These are phyloP conservation scores for Pachycephus smyrnensis DNA, from an alignment of 2,888 invertebrate species.

Conservation along the genomic window DNA sequence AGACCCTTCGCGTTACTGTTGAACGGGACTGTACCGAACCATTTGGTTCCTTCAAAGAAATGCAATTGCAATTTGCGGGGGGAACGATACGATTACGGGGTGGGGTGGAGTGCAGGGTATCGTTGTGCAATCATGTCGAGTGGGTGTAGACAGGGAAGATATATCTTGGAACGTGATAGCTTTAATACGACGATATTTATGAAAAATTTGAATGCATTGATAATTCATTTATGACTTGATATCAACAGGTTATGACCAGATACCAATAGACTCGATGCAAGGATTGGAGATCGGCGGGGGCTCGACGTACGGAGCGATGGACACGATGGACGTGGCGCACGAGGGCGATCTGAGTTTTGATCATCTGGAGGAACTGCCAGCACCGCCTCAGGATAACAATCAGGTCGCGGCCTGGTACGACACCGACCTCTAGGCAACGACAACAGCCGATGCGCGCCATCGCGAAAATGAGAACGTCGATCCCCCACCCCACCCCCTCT, in stretches of 20 bases:
- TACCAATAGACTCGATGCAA: conserved; percentile 97
- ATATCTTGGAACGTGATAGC: not conserved
- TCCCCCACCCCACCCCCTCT: conserved; percentile 16
- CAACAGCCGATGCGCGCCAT: not conserved
- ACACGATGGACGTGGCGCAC: conserved; percentile 86
- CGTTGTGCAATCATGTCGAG: not conserved
- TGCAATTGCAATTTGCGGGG: not conserved
- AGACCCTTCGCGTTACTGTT: not conserved
- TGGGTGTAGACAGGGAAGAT: not conserved
- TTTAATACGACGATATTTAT: not conserved
- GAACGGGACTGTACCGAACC: not conserved
- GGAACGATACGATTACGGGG: not conserved
- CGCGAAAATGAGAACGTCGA: conserved; percentile 22
- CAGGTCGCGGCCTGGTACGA: conserved; percentile 98
- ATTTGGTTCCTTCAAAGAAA: not conserved
- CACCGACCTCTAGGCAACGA: conserved; percentile 83
- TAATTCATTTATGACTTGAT: not conserved
- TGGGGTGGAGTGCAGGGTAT: not conserved
- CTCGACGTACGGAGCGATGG: conserved; percentile 83
- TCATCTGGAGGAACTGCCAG: conserved; percentile 79
- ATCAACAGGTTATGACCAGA: conserved; percentile 91
- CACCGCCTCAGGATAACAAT: conserved; percentile 90
- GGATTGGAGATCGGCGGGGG: conserved; percentile 90
- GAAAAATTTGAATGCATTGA: not conserved
- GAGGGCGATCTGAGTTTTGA: conserved; percentile 84